A percentile compares a stretch with the other conserved stretches of the same genome.
Evolutionary conservation across 2,113 vertebrate genomes (phyloP).

Genomic region (Sylvia atricapilla): DNA sequence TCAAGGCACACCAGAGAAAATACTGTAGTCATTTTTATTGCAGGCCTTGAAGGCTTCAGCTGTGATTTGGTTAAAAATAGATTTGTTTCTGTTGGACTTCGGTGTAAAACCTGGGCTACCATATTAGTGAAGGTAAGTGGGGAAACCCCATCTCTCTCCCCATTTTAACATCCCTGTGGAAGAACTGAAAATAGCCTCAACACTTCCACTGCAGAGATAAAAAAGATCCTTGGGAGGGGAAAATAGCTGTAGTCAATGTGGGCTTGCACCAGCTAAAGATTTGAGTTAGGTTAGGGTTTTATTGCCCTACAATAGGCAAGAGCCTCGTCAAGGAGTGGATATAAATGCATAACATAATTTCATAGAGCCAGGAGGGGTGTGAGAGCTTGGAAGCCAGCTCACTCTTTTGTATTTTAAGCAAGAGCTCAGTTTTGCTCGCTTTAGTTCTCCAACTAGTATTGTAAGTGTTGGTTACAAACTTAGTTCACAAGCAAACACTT

Average conservation of each 20-base stretch:
- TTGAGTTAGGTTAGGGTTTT: neutral
- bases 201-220: neutral
- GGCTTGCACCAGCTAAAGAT: neutral
- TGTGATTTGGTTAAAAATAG: neutral
- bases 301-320: neutral
- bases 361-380: rapidly evolving
- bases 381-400: neutral
- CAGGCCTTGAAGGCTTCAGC: neutral
- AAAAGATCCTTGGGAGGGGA: neutral
- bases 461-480: neutral
- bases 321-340: neutral
- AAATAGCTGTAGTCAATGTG: neutral
- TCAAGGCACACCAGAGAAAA: neutral
- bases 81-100: neutral
- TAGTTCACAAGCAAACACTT: neutral
- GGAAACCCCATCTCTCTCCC: neutral
- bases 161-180: neutral
- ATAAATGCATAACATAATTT: neutral
- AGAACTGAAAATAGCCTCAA: neutral
- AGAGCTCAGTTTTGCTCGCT: neutral
- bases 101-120: neutral
- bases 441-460: neutral
- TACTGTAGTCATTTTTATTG: neutral
- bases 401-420: neutral
- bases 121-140: neutral